These are phyloP conservation scores for Rhinichthys klamathensis DNA, from an alignment of 2,113 vertebrate species.

Conservation along the genomic window DNA sequence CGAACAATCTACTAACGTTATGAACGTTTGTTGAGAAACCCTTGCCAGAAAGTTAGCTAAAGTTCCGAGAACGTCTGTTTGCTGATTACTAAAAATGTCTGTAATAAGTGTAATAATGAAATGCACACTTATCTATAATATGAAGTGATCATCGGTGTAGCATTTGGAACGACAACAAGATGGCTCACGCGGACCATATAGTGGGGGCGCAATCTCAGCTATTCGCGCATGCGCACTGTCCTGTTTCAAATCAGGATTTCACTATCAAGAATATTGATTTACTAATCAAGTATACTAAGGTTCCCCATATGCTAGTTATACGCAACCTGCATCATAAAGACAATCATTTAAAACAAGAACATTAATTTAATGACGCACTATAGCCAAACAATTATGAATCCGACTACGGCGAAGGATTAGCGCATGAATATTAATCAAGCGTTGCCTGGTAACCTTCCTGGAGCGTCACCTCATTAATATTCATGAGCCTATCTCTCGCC, in stretches of 20 bases:
- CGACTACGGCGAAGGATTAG: not conserved
- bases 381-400: not conserved
- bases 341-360: not conserved
- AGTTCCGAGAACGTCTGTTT: too few relatives aligned
- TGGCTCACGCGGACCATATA: not conserved
- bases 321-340: not conserved
- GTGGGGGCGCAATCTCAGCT: not conserved
- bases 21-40: too few relatives aligned
- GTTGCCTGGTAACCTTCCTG: not conserved
- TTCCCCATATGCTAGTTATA: not conserved
- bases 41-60: too few relatives aligned
- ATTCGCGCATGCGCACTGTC: slow-evolving; percentile 34
- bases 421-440: not conserved
- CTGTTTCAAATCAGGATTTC: not conserved
- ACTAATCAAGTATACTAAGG: not conserved
- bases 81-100: not conserved
- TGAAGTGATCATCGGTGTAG: not conserved
- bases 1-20: too few relatives aligned
- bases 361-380: not conserved
- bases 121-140: not conserved
- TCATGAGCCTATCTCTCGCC: not conserved
- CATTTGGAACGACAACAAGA: not conserved
- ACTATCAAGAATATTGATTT: not conserved
- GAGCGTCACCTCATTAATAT: not conserved
- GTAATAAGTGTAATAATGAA: not conserved